Evolutionary conservation across 2,888 invertebrate species (phyloP).

Genomic region (Heliconius hortense): DNA sequence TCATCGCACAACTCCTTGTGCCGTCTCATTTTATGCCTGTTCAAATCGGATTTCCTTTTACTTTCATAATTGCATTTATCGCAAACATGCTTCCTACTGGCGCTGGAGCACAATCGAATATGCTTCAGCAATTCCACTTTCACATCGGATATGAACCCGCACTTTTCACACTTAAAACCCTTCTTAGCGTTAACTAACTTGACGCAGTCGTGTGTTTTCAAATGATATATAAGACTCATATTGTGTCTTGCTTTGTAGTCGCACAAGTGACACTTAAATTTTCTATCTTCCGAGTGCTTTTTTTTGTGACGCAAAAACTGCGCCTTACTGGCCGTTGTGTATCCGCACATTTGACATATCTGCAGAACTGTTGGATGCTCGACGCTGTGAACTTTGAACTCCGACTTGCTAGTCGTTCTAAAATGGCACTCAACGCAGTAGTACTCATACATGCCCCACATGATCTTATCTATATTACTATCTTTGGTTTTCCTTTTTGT

Average conservation of each 20-base stretch:
- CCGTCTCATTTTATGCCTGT: slow-evolving; percentile 48
- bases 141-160: slow-evolving; percentile 38
- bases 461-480: slow-evolving; percentile 32
- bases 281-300: slow-evolving; percentile 59
- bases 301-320: slow-evolving; percentile 56
- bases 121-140: slow-evolving; percentile 43
- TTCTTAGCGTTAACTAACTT: slow-evolving; percentile 15
- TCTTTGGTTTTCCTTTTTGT: background rate
- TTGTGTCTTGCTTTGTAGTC: slow-evolving; percentile 60
- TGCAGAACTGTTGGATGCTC: slow-evolving; percentile 49
- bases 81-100: slow-evolving; percentile 46
- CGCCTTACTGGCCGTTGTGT: slow-evolving; percentile 55
- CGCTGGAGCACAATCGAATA: slow-evolving; percentile 25
- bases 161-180: slow-evolving; percentile 45
- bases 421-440: slow-evolving; percentile 59
- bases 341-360: slow-evolving; percentile 60
- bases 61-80: slow-evolving; percentile 52
- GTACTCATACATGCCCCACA: slow-evolving; percentile 52
- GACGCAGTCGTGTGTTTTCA: slow-evolving; percentile 54
- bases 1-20: slow-evolving; percentile 39
- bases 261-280: slow-evolving; percentile 61
- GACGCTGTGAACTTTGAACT: slow-evolving; percentile 48
- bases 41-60: slow-evolving; percentile 52
- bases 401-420: background rate
- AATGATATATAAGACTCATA: slow-evolving; percentile 66